These are phyloP conservation scores for Dendrolimus pini DNA, from an alignment of 2,888 invertebrate genomes.

Conservation along the genomic window DNA sequence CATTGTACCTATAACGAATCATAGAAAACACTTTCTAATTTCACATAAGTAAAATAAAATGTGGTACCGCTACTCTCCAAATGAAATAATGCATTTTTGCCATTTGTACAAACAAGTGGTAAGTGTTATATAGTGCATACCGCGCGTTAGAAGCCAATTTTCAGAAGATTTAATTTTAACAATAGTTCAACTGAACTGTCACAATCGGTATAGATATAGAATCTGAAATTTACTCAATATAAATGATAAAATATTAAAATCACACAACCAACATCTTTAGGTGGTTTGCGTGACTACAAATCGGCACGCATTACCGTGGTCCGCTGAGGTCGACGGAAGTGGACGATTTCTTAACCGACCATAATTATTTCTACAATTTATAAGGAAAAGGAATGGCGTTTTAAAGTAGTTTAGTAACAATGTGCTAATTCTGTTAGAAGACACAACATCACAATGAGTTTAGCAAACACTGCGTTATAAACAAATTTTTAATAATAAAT, in stretches of 20 bases:
- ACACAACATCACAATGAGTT: not conserved
- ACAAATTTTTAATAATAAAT: no score
- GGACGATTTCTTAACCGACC: slow-evolving; percentile 53
- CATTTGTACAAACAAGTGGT: no score
- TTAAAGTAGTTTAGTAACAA: not conserved
- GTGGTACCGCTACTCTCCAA: no score
- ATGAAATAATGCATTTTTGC: no score
- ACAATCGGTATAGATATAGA: not conserved
- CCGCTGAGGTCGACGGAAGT: slow-evolving; percentile 56
- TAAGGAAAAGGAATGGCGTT: not conserved
- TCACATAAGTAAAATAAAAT: no score
- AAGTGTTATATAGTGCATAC: no score
- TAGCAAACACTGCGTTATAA: not conserved
- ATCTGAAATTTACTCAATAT: not conserved
- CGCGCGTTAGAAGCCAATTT: no score
- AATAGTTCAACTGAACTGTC: no score
- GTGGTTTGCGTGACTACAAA: slow-evolving; percentile 47
- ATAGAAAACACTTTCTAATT: no score
- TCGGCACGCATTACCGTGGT: slow-evolving; percentile 29
- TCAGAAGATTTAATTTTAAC: no score
- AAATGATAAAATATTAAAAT: slow-evolving; percentile 9
- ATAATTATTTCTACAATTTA: not conserved
- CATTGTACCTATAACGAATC: no score
- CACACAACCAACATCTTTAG: slow-evolving; percentile 17
- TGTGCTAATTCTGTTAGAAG: not conserved